These are phyloP conservation scores for Thereva nobilitata DNA, from an alignment of 2,888 invertebrate genomes.

Conservation along the genomic window DNA sequence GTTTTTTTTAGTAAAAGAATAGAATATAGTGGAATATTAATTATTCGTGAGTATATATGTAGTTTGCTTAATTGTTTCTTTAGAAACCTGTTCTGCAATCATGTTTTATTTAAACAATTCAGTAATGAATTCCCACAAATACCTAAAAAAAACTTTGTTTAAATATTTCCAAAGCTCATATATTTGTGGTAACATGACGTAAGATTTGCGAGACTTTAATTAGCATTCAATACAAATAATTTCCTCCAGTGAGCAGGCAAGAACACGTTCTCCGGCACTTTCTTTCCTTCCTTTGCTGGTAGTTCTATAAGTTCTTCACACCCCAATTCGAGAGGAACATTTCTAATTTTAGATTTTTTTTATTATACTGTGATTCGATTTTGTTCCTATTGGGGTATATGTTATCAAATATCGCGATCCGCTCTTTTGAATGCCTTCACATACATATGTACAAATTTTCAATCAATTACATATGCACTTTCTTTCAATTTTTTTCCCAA, in stretches of 20 bases:
- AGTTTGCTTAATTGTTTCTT: too few species aligned
- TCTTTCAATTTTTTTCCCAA: not conserved
- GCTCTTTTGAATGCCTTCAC: too few species aligned
- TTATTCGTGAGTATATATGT: too few species aligned
- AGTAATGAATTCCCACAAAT: not conserved
- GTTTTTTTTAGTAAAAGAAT: slow-evolving; percentile 5
- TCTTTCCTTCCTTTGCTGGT: too few species aligned
- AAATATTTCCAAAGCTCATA: not conserved
- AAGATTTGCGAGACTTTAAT: slow-evolving; percentile 2
- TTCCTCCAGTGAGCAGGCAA: not conserved
- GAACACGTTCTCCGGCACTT: not conserved
- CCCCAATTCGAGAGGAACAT: too few species aligned
- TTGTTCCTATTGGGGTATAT: too few species aligned
- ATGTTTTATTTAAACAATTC: slow-evolving; percentile 1
- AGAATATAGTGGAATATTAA: not conserved
- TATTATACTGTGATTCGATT: too few species aligned
- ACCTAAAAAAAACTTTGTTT: slow-evolving; percentile 3
- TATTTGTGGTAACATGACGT: slow-evolving; percentile 3
- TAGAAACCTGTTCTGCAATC: not conserved
- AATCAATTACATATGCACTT: not conserved
- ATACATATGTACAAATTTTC: too few species aligned
- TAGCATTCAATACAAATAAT: slow-evolving; percentile 4
- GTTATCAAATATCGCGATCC: too few species aligned
- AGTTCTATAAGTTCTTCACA: too few species aligned
- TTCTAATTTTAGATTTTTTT: too few species aligned